Evolutionary conservation across 2,113 vertebrate species (phyloP), one percentile per base, ranked within the genome.

Genomic region (Melanerpes formicivorus): DNA sequence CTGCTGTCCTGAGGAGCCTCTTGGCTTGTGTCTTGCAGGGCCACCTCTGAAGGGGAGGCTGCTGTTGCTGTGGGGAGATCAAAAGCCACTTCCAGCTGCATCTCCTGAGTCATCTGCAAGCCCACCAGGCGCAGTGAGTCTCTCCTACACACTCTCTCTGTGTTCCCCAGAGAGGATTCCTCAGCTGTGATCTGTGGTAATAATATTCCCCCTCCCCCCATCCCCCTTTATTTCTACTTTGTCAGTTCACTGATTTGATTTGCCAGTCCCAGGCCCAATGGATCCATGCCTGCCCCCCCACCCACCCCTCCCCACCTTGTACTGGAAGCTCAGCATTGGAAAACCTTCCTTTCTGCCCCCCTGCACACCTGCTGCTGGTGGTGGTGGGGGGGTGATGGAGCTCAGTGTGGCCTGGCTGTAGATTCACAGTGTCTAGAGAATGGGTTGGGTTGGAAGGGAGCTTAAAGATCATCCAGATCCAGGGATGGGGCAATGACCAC

Each of bases 11-110:
- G 32, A 80, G 27, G n/a, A 58, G 25, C 86, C 32, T 87, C 18
- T 69, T 94, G 50, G 5, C 94, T 81, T 83, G 19, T 93, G 27
- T 92, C 75, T 95, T 94, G 32, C 71, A 97, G 96, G 69, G 79
- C 22, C 60, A 74, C 40, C 80, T 8, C 69, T 79, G 67, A 87
- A 90, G 69, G 58, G 14, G 48, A 11, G 27, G 42, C 59, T 70
- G 44, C 56, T 87, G 37, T 2, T 93, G 65, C 74, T 73, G 81
- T 70, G 37, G 80, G 71, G 71, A 90, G 48, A 76, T 74, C 75
- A 67, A 76, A 88, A 77, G n/a, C 78, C 65, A 11, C 83, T 85
- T 95, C 83, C 60, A 80, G 0, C 42, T 78, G 54, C 58, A 65
- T 54, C 69, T 58, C 56, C 78, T 30, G 75, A 79, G 34, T 83